Percentiles rank a stretch among this genome's conserved stretches.
Evolutionary conservation across 2,113 vertebrate genomes (phyloP).

Genomic region (Oncorhynchus clarkii): DNA sequence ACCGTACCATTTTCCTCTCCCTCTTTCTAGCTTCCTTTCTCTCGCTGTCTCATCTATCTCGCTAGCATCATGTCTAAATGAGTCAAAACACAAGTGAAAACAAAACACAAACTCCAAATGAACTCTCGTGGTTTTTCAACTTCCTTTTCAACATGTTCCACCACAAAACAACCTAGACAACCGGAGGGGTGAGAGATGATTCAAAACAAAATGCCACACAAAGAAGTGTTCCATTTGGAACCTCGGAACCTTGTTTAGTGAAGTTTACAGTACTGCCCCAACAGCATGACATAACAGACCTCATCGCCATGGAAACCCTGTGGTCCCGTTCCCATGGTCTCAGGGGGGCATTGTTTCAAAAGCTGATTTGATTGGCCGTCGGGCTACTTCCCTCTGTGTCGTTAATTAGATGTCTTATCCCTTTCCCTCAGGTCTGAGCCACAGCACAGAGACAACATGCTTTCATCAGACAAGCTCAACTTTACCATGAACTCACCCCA

Average conservation of each 20-base stretch:
- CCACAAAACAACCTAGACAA: constrained; percentile 35
- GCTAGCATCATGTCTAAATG: not conserved
- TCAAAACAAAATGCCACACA: not conserved
- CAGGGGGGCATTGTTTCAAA: constrained; percentile 51
- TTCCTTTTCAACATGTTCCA: constrained; percentile 25
- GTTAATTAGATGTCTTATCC: constrained; percentile 63
- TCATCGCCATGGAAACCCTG: constrained; percentile 43
- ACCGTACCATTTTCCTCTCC: not conserved
- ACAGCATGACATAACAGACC: constrained; percentile 41
- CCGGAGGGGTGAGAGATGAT: constrained; percentile 17
- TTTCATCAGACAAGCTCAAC: constrained; percentile 30
- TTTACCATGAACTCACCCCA: constrained; percentile 2
- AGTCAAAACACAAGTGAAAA: constrained; percentile 15
- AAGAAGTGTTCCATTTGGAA: constrained; percentile 18
- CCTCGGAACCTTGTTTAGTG: not conserved
- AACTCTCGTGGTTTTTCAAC: constrained; percentile 33
- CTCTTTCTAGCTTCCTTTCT: not conserved
- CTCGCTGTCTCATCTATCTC: no score
- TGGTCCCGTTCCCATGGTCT: constrained; percentile 57
- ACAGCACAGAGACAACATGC: constrained; percentile 32
- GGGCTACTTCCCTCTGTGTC: constrained; percentile 53
- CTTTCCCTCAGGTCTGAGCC: constrained; percentile 41
- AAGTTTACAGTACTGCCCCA: constrained; percentile 13
- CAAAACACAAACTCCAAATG: constrained; percentile 37
- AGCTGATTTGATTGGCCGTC: constrained; percentile 54